Evolutionary conservation across 2,113 vertebrate genomes (phyloP), one percentile per base, ranked within the genome.

Genomic region (Herpailurus yagouaroundi): DNA sequence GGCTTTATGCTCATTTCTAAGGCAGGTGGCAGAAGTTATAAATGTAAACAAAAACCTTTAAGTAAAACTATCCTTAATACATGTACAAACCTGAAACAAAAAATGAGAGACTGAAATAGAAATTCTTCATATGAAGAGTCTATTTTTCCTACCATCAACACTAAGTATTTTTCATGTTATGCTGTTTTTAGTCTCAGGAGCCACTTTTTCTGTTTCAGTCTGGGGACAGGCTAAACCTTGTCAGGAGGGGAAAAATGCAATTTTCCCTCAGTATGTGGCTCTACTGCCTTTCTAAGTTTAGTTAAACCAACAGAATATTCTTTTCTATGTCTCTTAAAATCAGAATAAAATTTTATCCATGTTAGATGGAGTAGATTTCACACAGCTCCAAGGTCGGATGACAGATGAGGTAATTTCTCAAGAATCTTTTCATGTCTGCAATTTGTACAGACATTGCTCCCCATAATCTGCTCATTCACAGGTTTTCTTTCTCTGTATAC

Each of bases 91-190:
- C 50, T 80, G 29, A 90, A 95, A 73, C 21, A 60, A 57, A 76
- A 92, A 89, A 73, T 41, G 27, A 94, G 91, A 92, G 91, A 38
- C 36, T 81, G 41, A 86, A 96, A 38, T 50, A 83, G 33, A 97
- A 63, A 84, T 87, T 94, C 36, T 90, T 81, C 91, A 48, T 68
- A 38, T n/a, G 73, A 89, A 66, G 74, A 41, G 66, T 33, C 48
- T 64, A 69, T 90, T 89, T 95, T 92, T 94, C 57, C 69, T 77
- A 38, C 7, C 66, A 76, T 23, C 13, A 88, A 92, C 13, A 41
- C 14, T 63, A 55, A 66, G 7, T 69, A 38, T 45, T 80, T 97
- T 92, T 71, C 50, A 55, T 45, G 36, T 21, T 64, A 21, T 80
- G 33, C 36, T 73, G 68, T 63, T 80, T 83, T 86, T 69, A 31